Evolutionary conservation across 2,797 vertebrate species (phyloP), one percentile per base, ranked within the genome.

Genomic region (Ctenosaura bakeri): DNA sequence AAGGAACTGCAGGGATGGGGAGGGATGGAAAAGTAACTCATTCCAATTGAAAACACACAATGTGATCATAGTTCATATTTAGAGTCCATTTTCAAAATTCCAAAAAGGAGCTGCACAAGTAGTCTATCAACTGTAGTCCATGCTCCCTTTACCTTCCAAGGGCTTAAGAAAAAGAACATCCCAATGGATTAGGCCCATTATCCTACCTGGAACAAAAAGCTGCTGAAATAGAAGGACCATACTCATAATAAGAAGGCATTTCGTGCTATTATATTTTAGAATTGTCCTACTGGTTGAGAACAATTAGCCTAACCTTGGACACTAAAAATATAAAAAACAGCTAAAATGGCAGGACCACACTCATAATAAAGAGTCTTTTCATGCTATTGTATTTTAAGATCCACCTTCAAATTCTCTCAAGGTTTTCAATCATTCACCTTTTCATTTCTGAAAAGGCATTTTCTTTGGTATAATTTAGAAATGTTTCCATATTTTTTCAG

Each of bases 321-420:
- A 59, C 22, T 9, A 50, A 76, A 64, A 14, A 16, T 32, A 76
- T 12, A 62, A 79, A 32, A n/a, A 14, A 6, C 26, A 13, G 6
- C 42, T 88, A 35, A 52, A 88, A 78, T 9, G 46, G 54, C 62
- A 74, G n/a, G 42, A 6, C 82, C 22, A 59, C 1, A 66, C 56
- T 9, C 16, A 73, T 86, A 22, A 10, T n/a, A 6, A n/a, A 76
- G 35, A 85, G 66, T 13, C 24, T 84, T 69, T 91, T 91, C 90
- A 50, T 74, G 13, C 3, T 59, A 4, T 73, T 89, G 59, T 77
- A 83, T 38, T 83, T n/a, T 56, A n/a, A 81, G 50, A 81, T n/a
- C 54, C 29, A 83, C 20, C 29, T 26, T 6, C 38, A 89, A 18
- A 54, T 66, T 89, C 18, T 38, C 18, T 83, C 24, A 54, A 22